Evolutionary conservation across 1,140 invertebrate genomes (phyloP).

Genomic region (Anoplolepis gracilipes): DNA sequence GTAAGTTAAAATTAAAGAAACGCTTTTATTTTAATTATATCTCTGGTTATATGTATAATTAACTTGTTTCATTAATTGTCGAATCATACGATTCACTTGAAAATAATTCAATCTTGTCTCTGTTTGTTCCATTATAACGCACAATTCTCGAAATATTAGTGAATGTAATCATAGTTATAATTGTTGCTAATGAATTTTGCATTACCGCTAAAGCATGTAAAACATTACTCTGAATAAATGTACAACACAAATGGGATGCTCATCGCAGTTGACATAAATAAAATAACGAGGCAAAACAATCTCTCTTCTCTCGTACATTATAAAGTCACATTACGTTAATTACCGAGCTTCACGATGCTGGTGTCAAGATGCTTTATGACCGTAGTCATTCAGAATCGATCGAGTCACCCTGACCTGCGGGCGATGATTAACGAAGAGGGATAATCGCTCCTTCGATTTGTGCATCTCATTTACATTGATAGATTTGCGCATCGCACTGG

Average conservation of each 20-base stretch:
- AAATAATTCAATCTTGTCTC: not conserved
- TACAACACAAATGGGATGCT: not conserved
- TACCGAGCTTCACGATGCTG: not conserved
- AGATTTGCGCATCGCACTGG: not conserved
- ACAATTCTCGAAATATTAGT: not conserved
- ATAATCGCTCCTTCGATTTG: not conserved
- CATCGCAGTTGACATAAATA: not conserved
- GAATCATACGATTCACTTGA: not conserved
- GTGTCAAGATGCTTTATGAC: conserved; percentile 15
- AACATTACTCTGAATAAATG: not conserved
- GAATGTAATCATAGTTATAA: conserved; percentile 7
- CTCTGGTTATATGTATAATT: not conserved
- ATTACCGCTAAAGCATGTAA: conserved; percentile 1
- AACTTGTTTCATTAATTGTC: not conserved
- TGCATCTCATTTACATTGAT: conserved; percentile 18
- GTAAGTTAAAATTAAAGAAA: not conserved
- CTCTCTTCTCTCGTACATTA: not conserved
- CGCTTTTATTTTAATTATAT: not conserved
- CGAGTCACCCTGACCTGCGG: not conserved
- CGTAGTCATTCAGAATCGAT: conserved; percentile 35
- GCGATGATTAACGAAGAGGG: conserved; percentile 48
- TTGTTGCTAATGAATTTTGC: conserved; percentile 45
- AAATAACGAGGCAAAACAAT: not conserved
- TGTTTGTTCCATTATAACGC: not conserved
- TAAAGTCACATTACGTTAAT: not conserved